Evolutionary conservation across 2,888 invertebrate genomes (phyloP).

Genomic region (Leptinotarsa rubiginosa): DNA sequence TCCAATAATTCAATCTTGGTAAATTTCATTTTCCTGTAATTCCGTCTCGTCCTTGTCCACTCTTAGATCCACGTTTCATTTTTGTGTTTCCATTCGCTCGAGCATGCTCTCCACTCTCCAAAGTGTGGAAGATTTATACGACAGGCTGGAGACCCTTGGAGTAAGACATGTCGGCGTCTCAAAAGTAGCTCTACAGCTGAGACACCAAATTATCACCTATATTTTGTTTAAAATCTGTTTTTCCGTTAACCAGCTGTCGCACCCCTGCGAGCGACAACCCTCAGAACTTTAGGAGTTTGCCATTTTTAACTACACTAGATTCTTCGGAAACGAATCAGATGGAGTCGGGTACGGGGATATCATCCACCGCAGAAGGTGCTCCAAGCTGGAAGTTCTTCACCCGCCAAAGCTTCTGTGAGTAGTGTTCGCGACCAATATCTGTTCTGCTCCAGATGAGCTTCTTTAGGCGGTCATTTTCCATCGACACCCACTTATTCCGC

Average conservation of each 20-base stretch:
- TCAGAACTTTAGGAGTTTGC: slow-evolving; percentile 29
- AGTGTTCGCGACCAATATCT: slow-evolving; percentile 72
- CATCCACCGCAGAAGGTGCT: not conserved
- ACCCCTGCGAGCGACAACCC: slow-evolving; percentile 43
- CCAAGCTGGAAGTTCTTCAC: slow-evolving; percentile 56
- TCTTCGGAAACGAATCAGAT: slow-evolving; percentile 19
- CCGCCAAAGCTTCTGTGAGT: slow-evolving; percentile 74
- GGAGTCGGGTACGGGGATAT: slow-evolving; percentile 1
- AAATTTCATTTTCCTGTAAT: no score
- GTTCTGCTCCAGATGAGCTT: slow-evolving; percentile 74
- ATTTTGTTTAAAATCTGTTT: no score
- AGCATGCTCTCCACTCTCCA: slow-evolving; percentile 78
- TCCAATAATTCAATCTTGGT: no score
- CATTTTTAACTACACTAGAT: slow-evolving; percentile 39
- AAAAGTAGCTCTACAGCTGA: slow-evolving; percentile 75
- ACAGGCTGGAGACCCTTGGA: slow-evolving; percentile 71
- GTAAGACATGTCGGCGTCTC: slow-evolving; percentile 67
- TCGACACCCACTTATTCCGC: slow-evolving; percentile 52
- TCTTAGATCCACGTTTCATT: slow-evolving; percentile 70
- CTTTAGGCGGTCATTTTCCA: slow-evolving; percentile 69
- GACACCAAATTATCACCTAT: slow-evolving; percentile 75
- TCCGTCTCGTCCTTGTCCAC: slow-evolving; percentile 73
- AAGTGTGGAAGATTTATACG: slow-evolving; percentile 74
- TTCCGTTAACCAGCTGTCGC: slow-evolving; percentile 52
- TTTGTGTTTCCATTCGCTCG: slow-evolving; percentile 74